These are phyloP conservation scores for human DNA, from an alignment of 2,113 vertebrate species.

Conservation along the genomic window DNA sequence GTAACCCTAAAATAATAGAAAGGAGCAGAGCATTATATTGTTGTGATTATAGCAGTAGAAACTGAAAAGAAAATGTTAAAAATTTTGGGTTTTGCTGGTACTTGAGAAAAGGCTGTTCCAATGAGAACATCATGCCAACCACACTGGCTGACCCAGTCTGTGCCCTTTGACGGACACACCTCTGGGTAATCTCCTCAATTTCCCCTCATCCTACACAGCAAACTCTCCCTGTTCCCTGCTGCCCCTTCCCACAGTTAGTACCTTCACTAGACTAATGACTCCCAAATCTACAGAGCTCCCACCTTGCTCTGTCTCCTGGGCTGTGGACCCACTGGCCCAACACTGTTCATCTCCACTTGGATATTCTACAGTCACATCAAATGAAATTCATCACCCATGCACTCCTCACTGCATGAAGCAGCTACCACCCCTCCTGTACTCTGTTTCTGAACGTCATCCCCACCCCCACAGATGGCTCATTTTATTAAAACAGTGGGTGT, in stretches of 20 bases:
- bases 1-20: neutral
- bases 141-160: too few species aligned
- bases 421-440: neutral
- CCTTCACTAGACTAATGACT: neutral
- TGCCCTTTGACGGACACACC: neutral
- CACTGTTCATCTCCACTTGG: neutral
- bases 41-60: neutral
- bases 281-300: neutral
- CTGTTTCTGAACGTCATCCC: neutral
- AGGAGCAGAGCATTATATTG: neutral
- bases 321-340: neutral
- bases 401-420: too few species aligned
- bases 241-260: accelerated
- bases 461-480: neutral
- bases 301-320: neutral
- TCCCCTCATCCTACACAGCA: neutral
- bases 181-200: accelerated
- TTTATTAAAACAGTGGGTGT: neutral
- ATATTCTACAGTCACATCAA: neutral
- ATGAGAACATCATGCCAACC: neutral
- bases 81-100: neutral
- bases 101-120: neutral
- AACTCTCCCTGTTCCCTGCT: neutral
- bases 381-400: neutral
- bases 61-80: neutral